Evolutionary conservation across 2,113 vertebrate genomes (phyloP).

Genomic region (Corythoichthys intestinalis): DNA sequence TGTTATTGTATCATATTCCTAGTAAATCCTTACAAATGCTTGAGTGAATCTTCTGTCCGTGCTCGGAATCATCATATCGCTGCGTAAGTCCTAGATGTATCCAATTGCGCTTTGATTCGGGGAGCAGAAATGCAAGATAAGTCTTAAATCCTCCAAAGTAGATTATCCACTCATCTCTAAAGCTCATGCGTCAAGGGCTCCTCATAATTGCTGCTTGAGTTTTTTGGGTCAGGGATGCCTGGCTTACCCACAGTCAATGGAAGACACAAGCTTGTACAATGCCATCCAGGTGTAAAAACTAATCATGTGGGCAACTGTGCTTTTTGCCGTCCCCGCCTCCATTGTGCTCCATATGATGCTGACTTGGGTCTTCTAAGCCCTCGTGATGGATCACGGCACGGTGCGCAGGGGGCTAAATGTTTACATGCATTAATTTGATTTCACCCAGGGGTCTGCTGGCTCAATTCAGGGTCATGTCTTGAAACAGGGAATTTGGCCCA

Average conservation of each 20-base stretch:
- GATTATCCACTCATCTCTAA: slow-evolving; percentile 75
- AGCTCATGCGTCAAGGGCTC: slow-evolving; percentile 66
- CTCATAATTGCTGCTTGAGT: slow-evolving; percentile 61
- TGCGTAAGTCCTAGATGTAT: slow-evolving; percentile 52
- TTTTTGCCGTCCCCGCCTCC: slow-evolving; percentile 55
- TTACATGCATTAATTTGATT: slow-evolving; percentile 71
- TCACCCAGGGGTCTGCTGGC: slow-evolving; percentile 49
- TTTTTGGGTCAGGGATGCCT: slow-evolving; percentile 49
- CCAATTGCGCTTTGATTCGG: slow-evolving; percentile 65
- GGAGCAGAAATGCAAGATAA: slow-evolving; percentile 69
- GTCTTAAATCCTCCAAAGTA: slow-evolving; percentile 62
- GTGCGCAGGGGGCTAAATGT: slow-evolving; percentile 64
- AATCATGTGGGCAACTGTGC: slow-evolving; percentile 54
- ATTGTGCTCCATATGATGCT: slow-evolving; percentile 69
- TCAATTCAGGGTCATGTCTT: slow-evolving; percentile 11
- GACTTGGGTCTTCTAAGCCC: slow-evolving; percentile 68
- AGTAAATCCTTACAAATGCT: slow-evolving; percentile 36
- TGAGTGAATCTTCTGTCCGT: slow-evolving; percentile 23
- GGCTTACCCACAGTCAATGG: slow-evolving; percentile 43
- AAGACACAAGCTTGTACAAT: slow-evolving; percentile 47
- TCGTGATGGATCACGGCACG: slow-evolving; percentile 50
- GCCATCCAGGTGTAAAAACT: slow-evolving; percentile 57
- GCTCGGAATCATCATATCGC: slow-evolving; percentile 45
- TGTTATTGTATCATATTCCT: slow-evolving; percentile 36
- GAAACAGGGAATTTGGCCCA: slow-evolving; percentile 22